Conservation (phyloP, 1,140 invertebrate genomes). For the Calycopis cecrops region DNA sequence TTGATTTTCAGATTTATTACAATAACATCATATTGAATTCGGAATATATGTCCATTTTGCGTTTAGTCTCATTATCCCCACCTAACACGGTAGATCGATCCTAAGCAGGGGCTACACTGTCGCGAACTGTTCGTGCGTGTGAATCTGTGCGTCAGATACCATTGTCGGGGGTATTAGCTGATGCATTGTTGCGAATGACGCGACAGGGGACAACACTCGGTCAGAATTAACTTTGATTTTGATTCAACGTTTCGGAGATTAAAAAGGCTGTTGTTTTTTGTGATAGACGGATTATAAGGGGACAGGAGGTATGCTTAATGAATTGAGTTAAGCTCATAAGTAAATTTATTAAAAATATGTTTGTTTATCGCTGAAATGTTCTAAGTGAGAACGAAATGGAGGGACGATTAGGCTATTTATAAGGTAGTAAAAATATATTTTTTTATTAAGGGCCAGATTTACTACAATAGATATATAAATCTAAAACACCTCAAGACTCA, state of each 20-base stretch:
- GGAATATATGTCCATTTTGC: not conserved
- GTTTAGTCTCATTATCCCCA: slow-evolving; percentile 7
- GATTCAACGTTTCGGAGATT: slow-evolving; percentile 35
- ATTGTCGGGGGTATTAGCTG: slow-evolving; percentile 42
- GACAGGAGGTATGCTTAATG: slow-evolving; percentile 28
- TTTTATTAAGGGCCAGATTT: no score
- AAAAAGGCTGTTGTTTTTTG: slow-evolving; percentile 33
- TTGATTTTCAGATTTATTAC: no score
- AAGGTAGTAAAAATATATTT: no score
- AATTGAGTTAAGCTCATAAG: slow-evolving; percentile 26
- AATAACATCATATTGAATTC: no score
- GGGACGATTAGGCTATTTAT: slow-evolving; percentile 17
- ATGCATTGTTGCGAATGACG: slow-evolving; percentile 33
- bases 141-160: slow-evolving; percentile 36
- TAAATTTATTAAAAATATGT: slow-evolving; percentile 23
- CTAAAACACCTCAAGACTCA: no score
- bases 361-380: slow-evolving; percentile 7
- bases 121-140: slow-evolving; percentile 38
- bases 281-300: slow-evolving; percentile 23
- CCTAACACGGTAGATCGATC: slow-evolving; percentile 16
- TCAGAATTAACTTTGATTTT: slow-evolving; percentile 33
- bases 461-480: no score
- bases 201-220: slow-evolving; percentile 25
- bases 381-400: slow-evolving; percentile 10
- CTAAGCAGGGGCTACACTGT: slow-evolving; percentile 35